phyloP scores from a whole-genome alignment of 2,797 vertebrate genomes.

The Anolis apletophallus region DNA sequence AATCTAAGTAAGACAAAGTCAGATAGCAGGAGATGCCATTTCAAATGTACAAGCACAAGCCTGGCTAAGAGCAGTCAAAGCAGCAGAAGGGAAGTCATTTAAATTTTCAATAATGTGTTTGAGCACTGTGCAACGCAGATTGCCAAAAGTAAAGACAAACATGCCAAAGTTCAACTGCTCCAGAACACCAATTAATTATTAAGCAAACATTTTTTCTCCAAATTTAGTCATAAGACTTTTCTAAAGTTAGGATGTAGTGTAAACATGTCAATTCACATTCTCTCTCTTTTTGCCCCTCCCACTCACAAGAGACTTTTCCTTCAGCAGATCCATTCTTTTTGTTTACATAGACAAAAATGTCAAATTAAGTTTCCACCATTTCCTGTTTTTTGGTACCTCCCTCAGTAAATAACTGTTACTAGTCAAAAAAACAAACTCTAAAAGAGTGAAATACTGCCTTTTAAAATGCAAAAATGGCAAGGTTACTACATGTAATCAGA shows the following conservation, averaged over 20 bases:
- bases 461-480: slow-evolving; percentile 20
- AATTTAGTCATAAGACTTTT: slow-evolving; percentile 1
- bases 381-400: neutral
- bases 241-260: slow-evolving; percentile 39
- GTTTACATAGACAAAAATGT: slow-evolving; percentile 17
- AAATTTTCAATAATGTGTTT: slow-evolving; percentile 34
- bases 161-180: slow-evolving; percentile 49
- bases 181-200: slow-evolving; percentile 38
- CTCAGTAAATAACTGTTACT: slow-evolving; percentile 10
- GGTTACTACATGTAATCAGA: no score
- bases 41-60: neutral
- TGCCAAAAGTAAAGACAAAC: slow-evolving; percentile 46
- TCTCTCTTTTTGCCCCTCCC: neutral
- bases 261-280: neutral
- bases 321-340: slow-evolving; percentile 23
- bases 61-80: neutral
- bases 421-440: slow-evolving; percentile 2
- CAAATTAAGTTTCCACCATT: neutral
- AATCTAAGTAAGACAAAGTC: neutral
- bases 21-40: neutral
- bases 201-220: slow-evolving; percentile 43
- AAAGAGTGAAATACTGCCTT: neutral
- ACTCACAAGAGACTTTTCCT: neutral
- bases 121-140: slow-evolving; percentile 7
- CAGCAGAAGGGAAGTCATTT: slow-evolving; percentile 5